Base-by-base conservation (phyloP, 2,888 invertebrate genomes). In the Caenorhabditis japonica region DNA sequence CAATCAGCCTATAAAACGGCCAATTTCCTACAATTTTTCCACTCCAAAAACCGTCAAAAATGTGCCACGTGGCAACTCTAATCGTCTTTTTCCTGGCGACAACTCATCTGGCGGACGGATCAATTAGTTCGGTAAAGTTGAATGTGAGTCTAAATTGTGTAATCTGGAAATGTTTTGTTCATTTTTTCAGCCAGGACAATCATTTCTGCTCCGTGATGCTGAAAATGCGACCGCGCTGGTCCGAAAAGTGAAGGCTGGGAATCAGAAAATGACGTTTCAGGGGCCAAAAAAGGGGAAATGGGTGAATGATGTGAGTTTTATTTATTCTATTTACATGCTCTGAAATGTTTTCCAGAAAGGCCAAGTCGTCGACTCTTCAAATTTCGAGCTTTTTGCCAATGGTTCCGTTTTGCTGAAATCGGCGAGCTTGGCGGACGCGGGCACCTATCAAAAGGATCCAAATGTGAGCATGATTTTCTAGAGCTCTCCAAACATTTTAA, bases 391-490 rank as follows among this genome's bases (percentile, higher is more conserved):
- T n/a, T 64, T 41, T 36, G 15, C 21, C 25, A 64, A 64, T 34
- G 64, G 64, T 12, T 64, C 64, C n/a, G 55, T 64, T 8, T n/a
- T 64, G 21, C n/a, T 64, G 12, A 41, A 34, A 7, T 25, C 25
- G 4, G 41, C 41, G 1, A 39, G 33, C 0, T 10, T 12, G 10
- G 19, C 47, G 3, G 64, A 64, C n/a, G 36, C 64, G 13, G 64
- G 64, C 25, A 64, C 64, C 23, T 64, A 64, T 49, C 64, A 64
- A 33, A 64, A 64, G 56, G 55, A 64, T n/a, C 64, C 64, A 3
- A 64, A 64, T 49, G 56, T 56, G 21, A 43, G 61, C 23, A 27
- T 39, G 3, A 13, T 10, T 23, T 23, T n/a, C 13, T 10, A 34
- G 21, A n/a, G 19, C 34, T 15, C 19, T 43, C 19, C 7, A 19